Evolutionary conservation across 2,888 invertebrate species (phyloP), one percentile per base, ranked within the genome.

Genomic region (Hesperia comma): DNA sequence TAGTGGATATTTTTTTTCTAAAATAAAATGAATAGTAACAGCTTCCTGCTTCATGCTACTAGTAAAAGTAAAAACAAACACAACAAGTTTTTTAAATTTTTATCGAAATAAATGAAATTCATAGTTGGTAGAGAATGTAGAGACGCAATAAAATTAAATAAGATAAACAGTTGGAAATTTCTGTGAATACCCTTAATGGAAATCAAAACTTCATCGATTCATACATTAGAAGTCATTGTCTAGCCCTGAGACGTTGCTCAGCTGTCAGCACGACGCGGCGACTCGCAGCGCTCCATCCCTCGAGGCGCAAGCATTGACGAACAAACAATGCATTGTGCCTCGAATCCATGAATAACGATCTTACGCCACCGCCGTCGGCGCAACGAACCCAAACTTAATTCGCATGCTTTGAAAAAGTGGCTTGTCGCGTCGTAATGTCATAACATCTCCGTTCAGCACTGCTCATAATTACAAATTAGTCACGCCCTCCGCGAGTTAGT

Each of bases 241-340:
- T 58, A 53, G 57, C 53, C 41, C 33, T 32, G 40, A 43, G 58
- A 53, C 33, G 33, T 17, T 60, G 55, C 78, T 85, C 88, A 88
- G 89, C 89, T 90, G 90, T 87, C 88, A 85, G 79, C 81, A 75
- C 71, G 78, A 74, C 46, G 46, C 46, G 46, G 8, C 46, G 46
- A 49, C 73, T 75, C 76, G 79, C 85, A 84, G 85, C 85, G 85
- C 88, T 77, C 81, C 79, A 81, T 81, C 83, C 82, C 81, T 83
- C 79, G 80, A 79, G 82, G 81, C 79, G 80, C 81, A 88, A 88
- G 81, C 83, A 85, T 79, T 83, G 86, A 90, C 89, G 88, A 90
- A 87, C 86, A 90, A 92, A 91, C 90, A 91, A 76, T 71, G 80
- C 77, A 87, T 89, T 91, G 90, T 88, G 76, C 76, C 74, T 77